Evolutionary conservation across 2,113 vertebrate species (phyloP).

Genomic region (Reinhardtius hippoglossoides): DNA sequence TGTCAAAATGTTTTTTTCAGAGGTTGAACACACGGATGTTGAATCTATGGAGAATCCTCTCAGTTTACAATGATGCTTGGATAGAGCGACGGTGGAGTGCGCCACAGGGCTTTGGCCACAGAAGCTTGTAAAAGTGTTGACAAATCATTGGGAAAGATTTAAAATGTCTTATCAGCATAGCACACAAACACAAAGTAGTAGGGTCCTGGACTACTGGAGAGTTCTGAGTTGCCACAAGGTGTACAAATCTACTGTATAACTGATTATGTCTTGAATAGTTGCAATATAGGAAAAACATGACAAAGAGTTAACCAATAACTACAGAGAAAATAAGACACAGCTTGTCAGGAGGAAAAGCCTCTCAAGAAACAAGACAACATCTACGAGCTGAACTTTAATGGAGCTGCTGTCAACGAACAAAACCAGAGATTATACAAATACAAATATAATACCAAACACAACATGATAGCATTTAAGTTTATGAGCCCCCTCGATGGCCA

Average conservation of each 20-base stretch:
- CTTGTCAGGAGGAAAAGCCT: no score
- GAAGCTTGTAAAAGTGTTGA: slow-evolving; percentile 9
- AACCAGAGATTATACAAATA: no score
- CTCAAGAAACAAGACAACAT: no score
- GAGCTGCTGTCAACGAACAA: no score
- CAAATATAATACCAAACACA: no score
- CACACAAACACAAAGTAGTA: neutral
- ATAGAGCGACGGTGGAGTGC: neutral
- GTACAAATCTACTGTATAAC: neutral
- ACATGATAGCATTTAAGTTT: neutral
- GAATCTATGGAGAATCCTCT: slow-evolving; percentile 4
- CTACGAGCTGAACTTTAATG: no score
- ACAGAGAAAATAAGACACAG: no score
- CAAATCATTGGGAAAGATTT: neutral
- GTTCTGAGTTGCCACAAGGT: neutral
- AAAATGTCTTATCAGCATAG: neutral
- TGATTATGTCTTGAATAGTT: neutral
- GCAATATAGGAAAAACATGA: neutral
- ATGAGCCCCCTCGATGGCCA: no score
- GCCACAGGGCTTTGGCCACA: neutral
- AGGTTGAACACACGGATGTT: neutral
- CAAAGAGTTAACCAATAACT: neutral
- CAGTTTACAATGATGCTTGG: neutral
- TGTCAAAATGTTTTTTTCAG: neutral
- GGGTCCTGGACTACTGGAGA: neutral